A percentile compares a stretch with the other conserved stretches of the same genome.
Evolutionary conservation across 1,140 invertebrate species (phyloP).

Genomic region (Drosophila ambigua): DNA sequence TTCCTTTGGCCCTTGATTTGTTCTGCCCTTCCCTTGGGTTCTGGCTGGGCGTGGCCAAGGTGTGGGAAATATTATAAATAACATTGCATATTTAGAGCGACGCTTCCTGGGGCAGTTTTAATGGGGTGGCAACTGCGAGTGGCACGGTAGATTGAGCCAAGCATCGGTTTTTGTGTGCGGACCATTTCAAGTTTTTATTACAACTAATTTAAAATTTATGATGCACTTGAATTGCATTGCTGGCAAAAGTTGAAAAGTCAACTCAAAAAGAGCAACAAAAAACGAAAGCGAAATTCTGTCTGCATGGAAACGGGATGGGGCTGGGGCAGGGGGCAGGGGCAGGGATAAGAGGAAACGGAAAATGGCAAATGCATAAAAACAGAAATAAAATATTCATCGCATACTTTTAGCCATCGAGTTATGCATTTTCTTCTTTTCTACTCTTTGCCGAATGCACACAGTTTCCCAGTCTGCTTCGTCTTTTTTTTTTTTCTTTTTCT

Average conservation of each 20-base stretch:
- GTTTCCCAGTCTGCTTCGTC: not conserved
- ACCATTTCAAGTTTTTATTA: conserved; percentile 57
- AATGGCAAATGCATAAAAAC: conserved; percentile 66
- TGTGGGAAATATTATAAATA: conserved; percentile 41
- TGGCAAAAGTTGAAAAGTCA: conserved; percentile 59
- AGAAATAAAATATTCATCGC: conserved; percentile 69
- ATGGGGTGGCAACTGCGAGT: not conserved
- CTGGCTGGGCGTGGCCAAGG: not conserved
- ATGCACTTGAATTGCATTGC: conserved; percentile 64
- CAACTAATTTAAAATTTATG: conserved; percentile 74
- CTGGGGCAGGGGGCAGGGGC: conserved; percentile 5
- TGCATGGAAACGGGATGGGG: conserved; percentile 20
- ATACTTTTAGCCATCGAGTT: conserved; percentile 59
- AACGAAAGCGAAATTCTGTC: conserved; percentile 11
- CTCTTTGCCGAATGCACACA: too few species aligned
- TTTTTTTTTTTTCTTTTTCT: not conserved
- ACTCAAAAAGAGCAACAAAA: conserved; percentile 30
- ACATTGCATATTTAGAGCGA: conserved; percentile 42
- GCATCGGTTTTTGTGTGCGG: conserved; percentile 12
- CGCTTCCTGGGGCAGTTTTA: conserved; percentile 34
- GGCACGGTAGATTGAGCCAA: not conserved
- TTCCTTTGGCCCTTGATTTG: too few species aligned
- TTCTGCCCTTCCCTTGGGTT: too few species aligned
- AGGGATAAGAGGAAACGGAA: not conserved
- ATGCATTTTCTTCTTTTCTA: conserved; percentile 27